Conservation (phyloP, 1,140 invertebrate species). For the Bilobella aurantiaca region DNA sequence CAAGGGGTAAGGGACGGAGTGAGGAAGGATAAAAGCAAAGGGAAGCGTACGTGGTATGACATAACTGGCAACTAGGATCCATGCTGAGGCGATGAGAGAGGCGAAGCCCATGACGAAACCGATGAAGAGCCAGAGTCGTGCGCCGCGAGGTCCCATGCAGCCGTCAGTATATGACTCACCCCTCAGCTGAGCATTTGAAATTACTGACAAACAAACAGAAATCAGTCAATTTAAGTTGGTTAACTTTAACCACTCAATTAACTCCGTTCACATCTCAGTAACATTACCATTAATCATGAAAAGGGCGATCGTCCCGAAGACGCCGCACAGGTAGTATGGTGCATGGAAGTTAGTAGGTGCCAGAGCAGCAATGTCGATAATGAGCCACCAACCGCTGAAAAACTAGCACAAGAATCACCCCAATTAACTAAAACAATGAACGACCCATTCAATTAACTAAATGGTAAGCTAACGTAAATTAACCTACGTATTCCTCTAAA, state of each 20-base stretch:
- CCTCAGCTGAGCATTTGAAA: constrained; percentile 85
- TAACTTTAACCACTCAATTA: neutral
- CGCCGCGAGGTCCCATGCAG: constrained; percentile 75
- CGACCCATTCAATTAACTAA: neutral
- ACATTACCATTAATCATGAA: constrained; percentile 73
- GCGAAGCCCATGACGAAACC: constrained; percentile 95
- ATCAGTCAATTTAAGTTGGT: constrained; percentile 3
- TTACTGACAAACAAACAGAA: constrained; percentile 8
- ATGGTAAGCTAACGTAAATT: neutral
- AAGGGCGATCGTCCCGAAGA: constrained; percentile 84
- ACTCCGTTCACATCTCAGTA: neutral
- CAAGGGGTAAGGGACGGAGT: too few species aligned
- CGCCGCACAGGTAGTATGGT: constrained; percentile 85
- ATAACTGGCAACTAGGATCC: constrained; percentile 78
- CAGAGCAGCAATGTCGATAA: constrained; percentile 81
- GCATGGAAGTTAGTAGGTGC: constrained; percentile 60
- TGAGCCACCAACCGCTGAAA: constrained; percentile 93
- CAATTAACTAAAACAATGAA: constrained; percentile 1
- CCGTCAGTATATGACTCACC: constrained; percentile 78
- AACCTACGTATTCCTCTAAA: neutral
- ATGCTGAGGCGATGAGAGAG: constrained; percentile 84
- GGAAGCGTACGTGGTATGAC: constrained; percentile 14
- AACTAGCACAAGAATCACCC: constrained; percentile 56
- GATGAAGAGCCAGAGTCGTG: constrained; percentile 87
- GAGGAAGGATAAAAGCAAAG: neutral